These are phyloP conservation scores for Platyscapa corneri DNA, from an alignment of 1,140 invertebrate species.

Conservation along the genomic window DNA sequence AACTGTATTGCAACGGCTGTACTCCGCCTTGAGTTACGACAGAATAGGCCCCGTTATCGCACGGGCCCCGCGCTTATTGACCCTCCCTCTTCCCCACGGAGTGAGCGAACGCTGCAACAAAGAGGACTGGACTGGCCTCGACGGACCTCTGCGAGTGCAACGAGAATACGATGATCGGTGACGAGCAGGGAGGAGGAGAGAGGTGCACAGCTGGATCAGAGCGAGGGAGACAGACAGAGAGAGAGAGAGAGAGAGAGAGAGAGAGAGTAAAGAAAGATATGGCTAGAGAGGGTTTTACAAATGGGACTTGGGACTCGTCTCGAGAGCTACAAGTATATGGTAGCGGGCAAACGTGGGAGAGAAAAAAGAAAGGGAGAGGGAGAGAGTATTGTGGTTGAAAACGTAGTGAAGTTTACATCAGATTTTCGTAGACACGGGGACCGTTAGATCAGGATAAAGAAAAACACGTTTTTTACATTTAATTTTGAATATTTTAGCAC, in stretches of 20 bases:
- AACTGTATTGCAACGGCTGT: slow-evolving; percentile 55
- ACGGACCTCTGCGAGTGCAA: slow-evolving; percentile 53
- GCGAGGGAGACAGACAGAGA: background rate
- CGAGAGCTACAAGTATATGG: slow-evolving; percentile 21
- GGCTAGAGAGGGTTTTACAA: slow-evolving; percentile 25
- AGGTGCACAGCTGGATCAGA: slow-evolving; percentile 23
- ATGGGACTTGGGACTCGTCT: slow-evolving; percentile 24
- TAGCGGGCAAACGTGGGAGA: slow-evolving; percentile 2
- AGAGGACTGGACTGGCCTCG: slow-evolving; percentile 59
- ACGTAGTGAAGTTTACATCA: slow-evolving; percentile 10
- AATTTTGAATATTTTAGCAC: slow-evolving; percentile 20
- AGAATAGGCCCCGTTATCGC: slow-evolving; percentile 73
- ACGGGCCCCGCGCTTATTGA: slow-evolving; percentile 68
- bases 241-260: background rate
- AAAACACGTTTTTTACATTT: slow-evolving; percentile 19
- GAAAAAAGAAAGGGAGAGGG: slow-evolving; percentile 9
- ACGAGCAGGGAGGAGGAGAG: slow-evolving; percentile 57
- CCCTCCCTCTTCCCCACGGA: slow-evolving; percentile 55
- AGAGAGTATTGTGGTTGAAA: slow-evolving; percentile 24
- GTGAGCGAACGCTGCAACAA: slow-evolving; percentile 57
- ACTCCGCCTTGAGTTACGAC: slow-evolving; percentile 70
- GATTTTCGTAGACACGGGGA: slow-evolving; percentile 2
- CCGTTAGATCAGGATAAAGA: background rate
- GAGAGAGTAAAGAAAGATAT: background rate
- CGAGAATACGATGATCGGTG: slow-evolving; percentile 56